Evolutionary conservation across 2,797 vertebrate genomes (phyloP).

Genomic region (Cyclopterus lumpus): DNA sequence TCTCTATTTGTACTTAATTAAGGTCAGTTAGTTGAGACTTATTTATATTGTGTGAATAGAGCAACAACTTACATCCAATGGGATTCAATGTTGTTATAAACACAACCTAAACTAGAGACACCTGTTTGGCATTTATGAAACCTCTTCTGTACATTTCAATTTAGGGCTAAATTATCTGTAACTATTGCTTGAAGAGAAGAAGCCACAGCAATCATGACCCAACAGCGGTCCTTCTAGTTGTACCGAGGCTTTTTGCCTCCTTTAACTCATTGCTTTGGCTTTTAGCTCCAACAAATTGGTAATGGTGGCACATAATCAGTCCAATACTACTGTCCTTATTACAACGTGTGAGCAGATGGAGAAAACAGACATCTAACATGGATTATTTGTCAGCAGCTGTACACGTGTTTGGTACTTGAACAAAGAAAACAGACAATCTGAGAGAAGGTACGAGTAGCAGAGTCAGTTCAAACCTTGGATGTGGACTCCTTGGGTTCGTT

Average conservation of each 20-base stretch:
- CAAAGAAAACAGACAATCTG: constrained; percentile 15
- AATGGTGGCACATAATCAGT: constrained; percentile 8
- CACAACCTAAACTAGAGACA: not conserved
- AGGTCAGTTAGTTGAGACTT: not conserved
- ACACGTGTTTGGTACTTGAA: not conserved
- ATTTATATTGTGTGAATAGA: not conserved
- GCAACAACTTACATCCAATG: not conserved
- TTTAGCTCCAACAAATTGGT: not conserved
- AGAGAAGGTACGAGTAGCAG: constrained; percentile 33
- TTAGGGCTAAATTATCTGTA: not conserved
- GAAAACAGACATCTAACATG: constrained; percentile 3
- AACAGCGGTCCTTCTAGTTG: not conserved
- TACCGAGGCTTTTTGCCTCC: not conserved
- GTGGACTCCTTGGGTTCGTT: constrained; percentile 98
- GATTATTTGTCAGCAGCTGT: not conserved
- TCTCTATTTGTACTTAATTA: not conserved
- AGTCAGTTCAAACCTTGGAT: constrained; percentile 93
- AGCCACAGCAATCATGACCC: not conserved
- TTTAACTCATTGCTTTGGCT: not conserved
- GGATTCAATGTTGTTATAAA: not conserved
- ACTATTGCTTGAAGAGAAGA: not conserved
- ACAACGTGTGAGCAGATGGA: not conserved
- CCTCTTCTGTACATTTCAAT: not conserved
- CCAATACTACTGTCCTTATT: not conserved
- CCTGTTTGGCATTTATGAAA: not conserved